A percentile compares a stretch with the other conserved stretches of the same genome.
Conservation (phyloP, 2,888 invertebrate genomes). For the Callinectes sapidus region DNA sequence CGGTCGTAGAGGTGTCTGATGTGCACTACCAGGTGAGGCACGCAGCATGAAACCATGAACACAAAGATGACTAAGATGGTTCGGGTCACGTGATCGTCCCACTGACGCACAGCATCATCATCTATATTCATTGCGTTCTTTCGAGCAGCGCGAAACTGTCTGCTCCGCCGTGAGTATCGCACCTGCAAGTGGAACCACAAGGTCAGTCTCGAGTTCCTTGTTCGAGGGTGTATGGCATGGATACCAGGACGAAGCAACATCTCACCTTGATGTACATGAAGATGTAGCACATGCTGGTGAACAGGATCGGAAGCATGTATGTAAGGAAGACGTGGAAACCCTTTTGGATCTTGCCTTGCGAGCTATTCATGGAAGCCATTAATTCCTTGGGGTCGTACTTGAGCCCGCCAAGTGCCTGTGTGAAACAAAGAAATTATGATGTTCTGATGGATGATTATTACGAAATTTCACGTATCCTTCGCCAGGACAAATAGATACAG, state of each 20-base stretch:
- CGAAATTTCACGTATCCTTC: neutral
- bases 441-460: neutral
- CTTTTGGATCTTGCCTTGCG: neutral
- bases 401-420: constrained; percentile 40
- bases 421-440: neutral
- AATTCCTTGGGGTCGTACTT: constrained; percentile 32
- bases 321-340: constrained; percentile 56
- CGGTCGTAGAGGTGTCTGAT: constrained; percentile 42
- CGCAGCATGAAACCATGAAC: constrained; percentile 51
- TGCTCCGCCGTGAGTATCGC: constrained; percentile 2
- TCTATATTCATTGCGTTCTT: neutral
- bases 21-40: constrained; percentile 58
- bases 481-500: neutral
- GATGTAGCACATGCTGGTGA: constrained; percentile 46
- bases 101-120: constrained; percentile 36
- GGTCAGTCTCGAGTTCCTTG: neutral
- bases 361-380: constrained; percentile 49
- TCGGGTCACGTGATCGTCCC: constrained; percentile 59
- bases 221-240: too few species aligned
- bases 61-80: constrained; percentile 56
- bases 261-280: constrained; percentile 55
- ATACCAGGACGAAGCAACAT: neutral
- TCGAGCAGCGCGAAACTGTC: neutral
- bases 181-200: constrained; percentile 31
- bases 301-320: constrained; percentile 49